These are phyloP conservation scores for Eubasilissa splendida DNA, from an alignment of 2,888 invertebrate genomes.

Conservation along the genomic window DNA sequence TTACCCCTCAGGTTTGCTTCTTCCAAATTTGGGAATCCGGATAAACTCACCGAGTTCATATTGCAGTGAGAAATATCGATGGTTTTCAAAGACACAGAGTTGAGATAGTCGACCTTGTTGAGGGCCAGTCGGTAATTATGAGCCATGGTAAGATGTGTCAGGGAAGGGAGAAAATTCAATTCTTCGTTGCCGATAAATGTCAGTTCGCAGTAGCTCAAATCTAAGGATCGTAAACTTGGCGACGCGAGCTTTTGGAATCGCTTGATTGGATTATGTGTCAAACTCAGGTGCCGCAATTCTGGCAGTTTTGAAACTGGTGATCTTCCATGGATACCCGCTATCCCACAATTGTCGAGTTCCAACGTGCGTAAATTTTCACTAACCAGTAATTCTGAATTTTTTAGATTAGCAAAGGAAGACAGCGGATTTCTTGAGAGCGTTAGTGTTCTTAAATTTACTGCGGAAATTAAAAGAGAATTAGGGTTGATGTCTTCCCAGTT, in stretches of 20 bases:
- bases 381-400: constrained; percentile 71
- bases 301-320: constrained; percentile 70
- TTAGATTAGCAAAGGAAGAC: constrained; percentile 69
- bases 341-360: constrained; percentile 76
- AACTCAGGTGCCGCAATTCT: constrained; percentile 70
- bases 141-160: constrained; percentile 76
- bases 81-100: constrained; percentile 71
- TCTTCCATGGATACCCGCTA: constrained; percentile 70
- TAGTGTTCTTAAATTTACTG: constrained; percentile 72
- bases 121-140: constrained; percentile 75
- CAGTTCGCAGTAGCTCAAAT: constrained; percentile 74
- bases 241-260: constrained; percentile 70
- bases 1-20: constrained; percentile 77
- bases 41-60: constrained; percentile 73
- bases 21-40: constrained; percentile 75
- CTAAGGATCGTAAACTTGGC: constrained; percentile 70
- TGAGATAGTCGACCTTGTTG: constrained; percentile 65
- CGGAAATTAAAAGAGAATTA: constrained; percentile 68
- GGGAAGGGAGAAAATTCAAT: constrained; percentile 72
- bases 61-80: constrained; percentile 78
- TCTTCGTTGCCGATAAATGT: constrained; percentile 70
- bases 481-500: constrained; percentile 75
- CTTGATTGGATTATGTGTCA: constrained; percentile 72
- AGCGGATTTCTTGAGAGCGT: constrained; percentile 79
- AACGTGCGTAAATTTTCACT: constrained; percentile 74